These are phyloP conservation scores for Gobio occitaniae DNA, from an alignment of 2,797 vertebrate genomes.

Conservation along the genomic window DNA sequence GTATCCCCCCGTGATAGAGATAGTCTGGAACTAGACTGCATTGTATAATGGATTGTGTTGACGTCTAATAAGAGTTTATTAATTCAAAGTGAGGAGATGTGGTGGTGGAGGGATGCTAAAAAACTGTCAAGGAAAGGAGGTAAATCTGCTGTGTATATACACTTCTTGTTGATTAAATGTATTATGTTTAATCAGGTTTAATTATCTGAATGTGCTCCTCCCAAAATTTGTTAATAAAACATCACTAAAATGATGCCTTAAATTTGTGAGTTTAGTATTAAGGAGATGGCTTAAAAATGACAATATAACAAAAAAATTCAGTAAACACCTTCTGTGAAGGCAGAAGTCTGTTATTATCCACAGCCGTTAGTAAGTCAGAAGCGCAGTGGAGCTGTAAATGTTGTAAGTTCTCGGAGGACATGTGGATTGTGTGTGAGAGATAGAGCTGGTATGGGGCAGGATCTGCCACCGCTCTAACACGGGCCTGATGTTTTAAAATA, in stretches of 20 bases:
- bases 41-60: no score
- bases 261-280: neutral
- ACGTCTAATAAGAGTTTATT: no score
- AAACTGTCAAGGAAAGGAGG: no score
- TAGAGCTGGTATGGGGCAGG: slow-evolving; percentile 23
- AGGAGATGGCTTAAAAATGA: neutral
- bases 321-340: neutral
- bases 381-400: slow-evolving; percentile 58
- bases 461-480: slow-evolving; percentile 69
- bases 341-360: slow-evolving; percentile 1
- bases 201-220: no score
- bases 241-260: neutral
- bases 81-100: no score
- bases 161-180: no score
- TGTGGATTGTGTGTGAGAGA: slow-evolving; percentile 71
- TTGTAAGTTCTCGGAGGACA: slow-evolving; percentile 65
- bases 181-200: no score
- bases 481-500: slow-evolving; percentile 71
- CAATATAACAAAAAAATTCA: neutral
- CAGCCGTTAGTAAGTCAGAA: neutral
- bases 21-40: no score
- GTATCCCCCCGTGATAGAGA: no score
- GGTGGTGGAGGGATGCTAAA: no score
- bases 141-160: no score
- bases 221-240: no score